Evolutionary conservation across 2,888 invertebrate genomes (phyloP).

Genomic region (Isoperla grammatica): DNA sequence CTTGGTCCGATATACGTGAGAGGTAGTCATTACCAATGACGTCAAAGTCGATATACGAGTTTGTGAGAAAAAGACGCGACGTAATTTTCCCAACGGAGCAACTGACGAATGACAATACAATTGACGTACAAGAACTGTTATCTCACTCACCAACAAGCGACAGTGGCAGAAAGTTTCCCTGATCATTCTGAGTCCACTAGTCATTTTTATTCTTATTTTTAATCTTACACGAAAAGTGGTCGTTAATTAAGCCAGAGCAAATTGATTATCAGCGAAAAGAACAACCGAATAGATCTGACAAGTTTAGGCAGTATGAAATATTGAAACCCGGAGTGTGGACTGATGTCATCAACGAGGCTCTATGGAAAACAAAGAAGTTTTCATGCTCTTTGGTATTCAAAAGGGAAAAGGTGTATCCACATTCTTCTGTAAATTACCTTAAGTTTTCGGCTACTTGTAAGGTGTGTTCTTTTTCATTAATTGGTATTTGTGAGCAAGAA

Average conservation of each 20-base stretch:
- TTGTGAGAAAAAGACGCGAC: neutral
- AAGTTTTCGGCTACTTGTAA: neutral
- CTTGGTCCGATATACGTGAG: too few relatives aligned
- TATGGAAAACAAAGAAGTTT: neutral
- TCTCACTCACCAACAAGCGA: too few relatives aligned
- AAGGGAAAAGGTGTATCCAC: neutral
- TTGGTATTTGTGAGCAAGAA: neutral
- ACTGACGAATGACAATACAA: too few relatives aligned
- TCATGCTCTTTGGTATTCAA: constrained; percentile 2
- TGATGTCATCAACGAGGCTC: neutral
- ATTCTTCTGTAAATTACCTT: neutral
- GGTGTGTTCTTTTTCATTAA: neutral
- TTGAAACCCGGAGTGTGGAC: constrained; percentile 2
- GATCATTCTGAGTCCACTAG: neutral
- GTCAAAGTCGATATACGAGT: neutral
- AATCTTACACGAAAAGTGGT: neutral
- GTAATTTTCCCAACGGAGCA: too few relatives aligned
- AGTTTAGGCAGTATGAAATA: neutral
- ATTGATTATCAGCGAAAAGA: neutral
- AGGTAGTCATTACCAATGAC: too few relatives aligned
- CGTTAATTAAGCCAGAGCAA: neutral
- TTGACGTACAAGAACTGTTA: too few relatives aligned
- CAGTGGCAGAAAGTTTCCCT: neutral
- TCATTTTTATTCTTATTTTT: neutral
- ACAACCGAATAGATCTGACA: neutral